Evolutionary conservation across 2,888 invertebrate genomes (phyloP), one percentile per base, ranked within the genome.

Genomic region (Bugula neritina): DNA sequence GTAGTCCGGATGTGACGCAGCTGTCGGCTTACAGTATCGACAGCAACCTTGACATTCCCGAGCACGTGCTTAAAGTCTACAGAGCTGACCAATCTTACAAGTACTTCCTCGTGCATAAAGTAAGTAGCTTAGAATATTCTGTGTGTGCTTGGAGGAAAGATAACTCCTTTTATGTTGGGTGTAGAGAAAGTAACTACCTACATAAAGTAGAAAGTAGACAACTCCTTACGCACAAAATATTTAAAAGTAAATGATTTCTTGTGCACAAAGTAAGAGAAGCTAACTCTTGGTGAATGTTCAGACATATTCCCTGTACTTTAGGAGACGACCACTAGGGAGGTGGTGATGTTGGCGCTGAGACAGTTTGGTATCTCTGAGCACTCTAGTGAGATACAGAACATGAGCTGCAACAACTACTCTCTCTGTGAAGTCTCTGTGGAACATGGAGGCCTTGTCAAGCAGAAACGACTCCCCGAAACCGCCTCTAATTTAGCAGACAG

Each of bases 331-430:
- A 88, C 89, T 0, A 86, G 88, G 76, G 88, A 89, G 81, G 96
- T 99, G 72, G 97, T 98, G 0, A 97, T 98, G 94, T 86, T 99
- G 78, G 93, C 98, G 0, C 87, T 99, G 72, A 92, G 93, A 83
- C 96, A 96, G 84, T 98, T 98, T 86, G 93, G 95, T 72, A 93
- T 95, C 78, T 92, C 93, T 71, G 95, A 96, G 81, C 91, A 93
- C 29, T 70, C 52, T n/a, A 70, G 35, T 54, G 54, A 70, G 5
- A 43, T 70, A 2, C 70, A 70, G 0, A 21, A 35, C 27, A 54
- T 69, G 70, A 55, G 43, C 73, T 80, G 21, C 78, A 84, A 94
- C 29, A 92, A 95, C 82, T 98, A 92, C 86, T 93, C 93, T 57
- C 86, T 98, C 58, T 96, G 95, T 84, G 97, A 98, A 86, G 96